Evolutionary conservation across 2,888 invertebrate genomes (phyloP).

Genomic region (Leptura quadrifasciata): DNA sequence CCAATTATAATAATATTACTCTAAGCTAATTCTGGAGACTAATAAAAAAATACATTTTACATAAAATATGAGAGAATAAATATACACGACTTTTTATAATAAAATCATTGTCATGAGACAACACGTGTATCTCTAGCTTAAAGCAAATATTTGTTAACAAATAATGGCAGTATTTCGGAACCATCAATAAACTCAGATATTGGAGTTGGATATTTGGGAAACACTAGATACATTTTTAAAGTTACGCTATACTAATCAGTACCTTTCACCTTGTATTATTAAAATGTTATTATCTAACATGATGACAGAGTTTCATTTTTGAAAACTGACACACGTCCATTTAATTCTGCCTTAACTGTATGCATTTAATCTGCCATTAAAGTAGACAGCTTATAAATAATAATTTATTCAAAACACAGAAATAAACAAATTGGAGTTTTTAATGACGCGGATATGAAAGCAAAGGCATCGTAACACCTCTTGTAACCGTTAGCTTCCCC

Average conservation of each 20-base stretch:
- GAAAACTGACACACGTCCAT: conserved; percentile 1
- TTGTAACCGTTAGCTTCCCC: neutral
- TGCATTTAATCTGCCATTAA: neutral
- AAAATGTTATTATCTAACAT: neutral
- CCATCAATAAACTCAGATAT: neutral
- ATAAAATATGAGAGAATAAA: no score
- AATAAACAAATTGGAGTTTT: conserved; percentile 6
- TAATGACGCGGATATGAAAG: conserved; percentile 7
- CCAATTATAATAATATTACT: no score
- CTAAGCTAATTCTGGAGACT: no score
- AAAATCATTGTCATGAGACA: neutral
- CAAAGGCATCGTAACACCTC: conserved; percentile 4
- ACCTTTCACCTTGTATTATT: neutral
- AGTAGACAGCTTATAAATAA: conserved; percentile 2
- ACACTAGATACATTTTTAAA: neutral
- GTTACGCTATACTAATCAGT: neutral
- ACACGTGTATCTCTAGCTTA: neutral
- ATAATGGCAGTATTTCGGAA: neutral
- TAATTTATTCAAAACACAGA: neutral
- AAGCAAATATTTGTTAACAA: neutral
- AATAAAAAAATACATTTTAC: no score
- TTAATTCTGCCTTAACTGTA: neutral
- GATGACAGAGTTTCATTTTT: neutral
- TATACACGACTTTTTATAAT: neutral
- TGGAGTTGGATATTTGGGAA: neutral